Conservation (phyloP, 1,140 invertebrate species). For the Orchesella cincta region DNA sequence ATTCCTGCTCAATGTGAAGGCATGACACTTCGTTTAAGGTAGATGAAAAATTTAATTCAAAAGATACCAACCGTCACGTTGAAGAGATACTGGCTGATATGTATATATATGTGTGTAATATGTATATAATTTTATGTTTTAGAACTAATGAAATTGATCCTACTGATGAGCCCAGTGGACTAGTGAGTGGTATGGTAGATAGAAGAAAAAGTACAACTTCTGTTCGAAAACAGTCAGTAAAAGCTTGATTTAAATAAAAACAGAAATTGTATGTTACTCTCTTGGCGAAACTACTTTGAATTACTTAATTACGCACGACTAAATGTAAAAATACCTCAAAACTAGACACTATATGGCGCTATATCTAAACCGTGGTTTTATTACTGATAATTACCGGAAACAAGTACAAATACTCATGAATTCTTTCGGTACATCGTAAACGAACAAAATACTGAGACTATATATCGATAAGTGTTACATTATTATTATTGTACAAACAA, state of each 20-base stretch:
- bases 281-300: not conserved
- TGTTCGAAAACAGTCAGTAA: not conserved
- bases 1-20: conserved; percentile 19
- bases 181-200: conserved; percentile 12
- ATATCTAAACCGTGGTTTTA: not conserved
- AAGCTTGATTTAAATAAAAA: not conserved
- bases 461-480: not conserved
- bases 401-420: conserved; percentile 4
- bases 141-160: not conserved
- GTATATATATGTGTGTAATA: too few species aligned
- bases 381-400: conserved; percentile 21
- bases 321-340: too few species aligned
- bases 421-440: not conserved
- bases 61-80: not conserved
- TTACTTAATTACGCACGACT: too few species aligned
- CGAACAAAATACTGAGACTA: not conserved
- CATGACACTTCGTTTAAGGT: conserved; percentile 32
- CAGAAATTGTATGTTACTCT: not conserved
- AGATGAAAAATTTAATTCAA: too few species aligned
- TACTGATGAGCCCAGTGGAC: not conserved
- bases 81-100: too few species aligned
- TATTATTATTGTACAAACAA: not conserved
- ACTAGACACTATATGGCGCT: too few species aligned
- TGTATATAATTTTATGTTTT: too few species aligned
- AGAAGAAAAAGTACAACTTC: conserved; percentile 10